Evolutionary conservation across 2,888 invertebrate genomes (phyloP).

Genomic region (Candidula unifasciata): DNA sequence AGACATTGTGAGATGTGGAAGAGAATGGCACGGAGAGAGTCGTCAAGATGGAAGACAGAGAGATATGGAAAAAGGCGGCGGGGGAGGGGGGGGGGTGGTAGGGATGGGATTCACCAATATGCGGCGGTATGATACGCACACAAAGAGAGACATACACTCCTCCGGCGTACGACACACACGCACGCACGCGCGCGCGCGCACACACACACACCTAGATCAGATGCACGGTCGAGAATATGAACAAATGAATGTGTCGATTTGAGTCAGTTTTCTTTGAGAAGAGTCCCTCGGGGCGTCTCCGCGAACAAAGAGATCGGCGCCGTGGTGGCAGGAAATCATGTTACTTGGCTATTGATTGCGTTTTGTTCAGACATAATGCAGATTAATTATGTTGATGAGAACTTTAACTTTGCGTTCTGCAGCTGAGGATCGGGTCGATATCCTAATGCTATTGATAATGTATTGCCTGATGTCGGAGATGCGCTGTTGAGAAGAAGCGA

Average conservation of each 20-base stretch:
- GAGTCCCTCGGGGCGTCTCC: constrained; percentile 4
- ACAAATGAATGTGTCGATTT: constrained; percentile 14
- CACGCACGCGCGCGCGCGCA: too few species aligned
- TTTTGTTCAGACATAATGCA: background rate
- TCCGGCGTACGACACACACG: too few species aligned
- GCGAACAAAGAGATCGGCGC: constrained; percentile 20
- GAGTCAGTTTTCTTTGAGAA: background rate
- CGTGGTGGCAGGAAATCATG: constrained; percentile 7
- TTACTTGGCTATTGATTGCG: constrained; percentile 28
- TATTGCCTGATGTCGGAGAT: background rate
- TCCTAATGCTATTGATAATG: background rate
- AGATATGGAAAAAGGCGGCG: background rate
- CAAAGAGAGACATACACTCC: too few species aligned
- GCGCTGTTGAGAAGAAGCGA: too few species aligned
- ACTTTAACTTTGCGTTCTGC: background rate
- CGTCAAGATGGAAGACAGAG: too few species aligned
- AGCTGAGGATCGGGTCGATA: background rate
- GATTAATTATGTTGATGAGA: constrained; percentile 14
- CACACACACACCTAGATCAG: background rate
- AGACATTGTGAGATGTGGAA: too few species aligned
- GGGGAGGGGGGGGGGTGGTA: background rate
- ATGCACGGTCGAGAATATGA: background rate
- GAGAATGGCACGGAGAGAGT: too few species aligned
- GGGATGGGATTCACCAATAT: background rate
- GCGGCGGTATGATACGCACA: too few species aligned